A percentile compares a stretch with the other conserved stretches of the same genome.
phyloP scores from a whole-genome alignment of 2,888 invertebrate species.

The Meiosimyza decipiens region DNA sequence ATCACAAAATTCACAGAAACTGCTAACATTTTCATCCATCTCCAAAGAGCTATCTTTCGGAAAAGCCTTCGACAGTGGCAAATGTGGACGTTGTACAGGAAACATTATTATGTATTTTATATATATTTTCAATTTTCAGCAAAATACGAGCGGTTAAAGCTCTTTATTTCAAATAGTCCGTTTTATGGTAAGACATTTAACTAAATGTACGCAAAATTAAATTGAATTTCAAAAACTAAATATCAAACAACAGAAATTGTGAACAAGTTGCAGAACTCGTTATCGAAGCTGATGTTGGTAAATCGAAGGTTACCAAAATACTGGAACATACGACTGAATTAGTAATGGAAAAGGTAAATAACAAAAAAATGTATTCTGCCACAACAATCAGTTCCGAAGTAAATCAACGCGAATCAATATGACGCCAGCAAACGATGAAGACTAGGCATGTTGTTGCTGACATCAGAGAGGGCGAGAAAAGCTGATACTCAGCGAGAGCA shows the following conservation, averaged over 20 bases:
- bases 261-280: constrained; percentile 43
- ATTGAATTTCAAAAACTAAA: background rate
- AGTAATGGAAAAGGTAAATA: constrained; percentile 8
- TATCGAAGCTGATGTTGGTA: constrained; percentile 40
- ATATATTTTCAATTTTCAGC: background rate
- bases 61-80: constrained; percentile 38
- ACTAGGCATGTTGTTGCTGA: background rate
- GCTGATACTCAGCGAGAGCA: background rate
- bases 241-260: constrained; percentile 7
- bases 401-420: background rate
- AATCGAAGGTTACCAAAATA: constrained; percentile 49
- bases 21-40: constrained; percentile 19
- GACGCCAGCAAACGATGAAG: constrained; percentile 3
- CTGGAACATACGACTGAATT: constrained; percentile 40
- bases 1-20: constrained; percentile 20
- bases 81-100: constrained; percentile 44
- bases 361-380: background rate
- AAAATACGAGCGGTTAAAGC: background rate
- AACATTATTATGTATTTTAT: constrained; percentile 44
- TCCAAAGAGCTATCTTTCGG: constrained; percentile 12
- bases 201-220: background rate
- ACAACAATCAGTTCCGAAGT: background rate
- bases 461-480: background rate
- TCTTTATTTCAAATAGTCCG: too few relatives aligned
- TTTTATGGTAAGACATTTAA: background rate